Evolutionary conservation across 1,140 invertebrate genomes (phyloP).

Genomic region (Drosophila busckii): DNA sequence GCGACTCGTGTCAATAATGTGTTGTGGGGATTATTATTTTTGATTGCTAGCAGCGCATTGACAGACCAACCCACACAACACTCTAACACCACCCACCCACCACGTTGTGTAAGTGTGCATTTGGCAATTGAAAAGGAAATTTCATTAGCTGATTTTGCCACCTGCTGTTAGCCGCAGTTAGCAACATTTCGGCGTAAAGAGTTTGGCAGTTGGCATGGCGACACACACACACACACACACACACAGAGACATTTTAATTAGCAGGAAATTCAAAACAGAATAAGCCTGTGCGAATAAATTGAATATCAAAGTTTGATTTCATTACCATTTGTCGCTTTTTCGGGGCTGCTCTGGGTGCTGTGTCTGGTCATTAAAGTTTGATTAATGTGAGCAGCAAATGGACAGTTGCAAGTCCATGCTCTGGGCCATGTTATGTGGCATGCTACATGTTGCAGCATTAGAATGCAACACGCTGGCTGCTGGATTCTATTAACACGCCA

Average conservation of each 20-base stretch:
- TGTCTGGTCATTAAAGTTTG: slow-evolving; percentile 30
- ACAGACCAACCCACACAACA: too few species aligned
- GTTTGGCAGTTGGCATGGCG: slow-evolving; percentile 32
- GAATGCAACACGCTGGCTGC: slow-evolving; percentile 44
- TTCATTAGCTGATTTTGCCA: slow-evolving; percentile 29
- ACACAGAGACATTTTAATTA: slow-evolving; percentile 55
- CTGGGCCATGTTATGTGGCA: slow-evolving; percentile 18
- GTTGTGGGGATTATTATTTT: too few species aligned
- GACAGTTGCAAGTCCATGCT: background rate
- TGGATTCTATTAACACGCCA: slow-evolving; percentile 57
- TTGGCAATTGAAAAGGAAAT: slow-evolving; percentile 2
- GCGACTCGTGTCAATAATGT: too few species aligned
- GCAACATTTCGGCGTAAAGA: background rate
- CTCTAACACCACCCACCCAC: background rate
- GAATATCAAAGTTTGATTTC: slow-evolving; percentile 18
- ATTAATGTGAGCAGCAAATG: slow-evolving; percentile 40
- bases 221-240: too few species aligned
- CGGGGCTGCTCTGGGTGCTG: background rate
- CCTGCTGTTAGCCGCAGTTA: slow-evolving; percentile 17
- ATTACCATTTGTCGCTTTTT: slow-evolving; percentile 10
- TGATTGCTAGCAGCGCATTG: too few species aligned
- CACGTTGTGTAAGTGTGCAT: background rate
- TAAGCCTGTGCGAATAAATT: slow-evolving; percentile 1
- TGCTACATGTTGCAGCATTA: slow-evolving; percentile 30
- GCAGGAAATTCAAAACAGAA: slow-evolving; percentile 34